Conservation (phyloP, 53 echinoderm and acorn worm genomes). For the Astropecten irregularis region DNA sequence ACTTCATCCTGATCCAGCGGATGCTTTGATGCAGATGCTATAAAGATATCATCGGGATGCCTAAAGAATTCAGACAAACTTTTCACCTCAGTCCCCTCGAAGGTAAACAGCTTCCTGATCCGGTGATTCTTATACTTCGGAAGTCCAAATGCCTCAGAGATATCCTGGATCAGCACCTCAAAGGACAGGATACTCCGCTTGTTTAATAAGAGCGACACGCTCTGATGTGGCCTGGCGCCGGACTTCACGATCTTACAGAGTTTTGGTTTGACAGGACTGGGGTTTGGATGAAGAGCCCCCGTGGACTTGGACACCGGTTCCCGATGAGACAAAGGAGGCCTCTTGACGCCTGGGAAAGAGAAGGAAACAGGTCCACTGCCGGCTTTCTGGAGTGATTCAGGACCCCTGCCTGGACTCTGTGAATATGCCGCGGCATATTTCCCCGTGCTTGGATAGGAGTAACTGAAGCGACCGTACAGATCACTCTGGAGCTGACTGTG, state of each 20-base stretch:
- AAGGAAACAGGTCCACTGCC: slow-evolving; percentile 79
- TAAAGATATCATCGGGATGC: slow-evolving; percentile 78
- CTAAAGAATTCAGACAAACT: slow-evolving; percentile 89
- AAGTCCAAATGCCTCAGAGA: slow-evolving; percentile 92
- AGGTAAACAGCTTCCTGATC: slow-evolving; percentile 82
- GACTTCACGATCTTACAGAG: slow-evolving; percentile 88
- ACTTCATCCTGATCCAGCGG: slow-evolving; percentile 69
- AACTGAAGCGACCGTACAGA: slow-evolving; percentile 70
- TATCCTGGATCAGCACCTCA: slow-evolving; percentile 85
- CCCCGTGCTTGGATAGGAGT: slow-evolving; percentile 84
- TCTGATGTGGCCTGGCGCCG: slow-evolving; percentile 73
- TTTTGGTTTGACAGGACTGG: slow-evolving; percentile 72
- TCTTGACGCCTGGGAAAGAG: slow-evolving; percentile 51
- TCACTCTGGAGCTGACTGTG: slow-evolving; percentile 34
- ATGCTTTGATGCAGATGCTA: slow-evolving; percentile 72
- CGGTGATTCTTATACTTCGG: slow-evolving; percentile 83
- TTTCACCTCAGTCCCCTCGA: slow-evolving; percentile 84
- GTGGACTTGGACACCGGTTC: slow-evolving; percentile 56
- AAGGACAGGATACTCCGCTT: slow-evolving; percentile 86
- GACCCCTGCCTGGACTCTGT: slow-evolving; percentile 48
- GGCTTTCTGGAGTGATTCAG: slow-evolving; percentile 28
- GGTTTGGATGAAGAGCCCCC: slow-evolving; percentile 62
- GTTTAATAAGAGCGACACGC: slow-evolving; percentile 89
- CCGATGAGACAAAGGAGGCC: slow-evolving; percentile 11
- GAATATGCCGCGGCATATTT: slow-evolving; percentile 90